Percentiles rank a stretch among this genome's conserved stretches.
Conservation (phyloP, 2,888 invertebrate species). For the Tricholauxania praeusta region DNA sequence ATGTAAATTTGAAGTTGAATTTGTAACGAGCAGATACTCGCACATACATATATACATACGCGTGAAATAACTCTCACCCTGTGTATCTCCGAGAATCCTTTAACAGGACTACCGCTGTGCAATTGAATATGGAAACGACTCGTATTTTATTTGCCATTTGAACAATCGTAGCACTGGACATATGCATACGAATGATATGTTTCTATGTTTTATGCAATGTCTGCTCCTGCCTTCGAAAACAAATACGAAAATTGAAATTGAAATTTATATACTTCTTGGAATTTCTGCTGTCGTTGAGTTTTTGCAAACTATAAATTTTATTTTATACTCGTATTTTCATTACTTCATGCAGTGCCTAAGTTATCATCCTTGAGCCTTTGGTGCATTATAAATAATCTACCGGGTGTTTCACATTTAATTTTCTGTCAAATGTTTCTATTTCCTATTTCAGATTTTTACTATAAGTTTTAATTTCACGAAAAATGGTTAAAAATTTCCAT, state of each 20-base stretch:
- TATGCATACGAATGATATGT: not conserved
- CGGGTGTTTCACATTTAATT: too few species aligned
- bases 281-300: constrained; percentile 25
- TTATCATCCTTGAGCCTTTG: constrained; percentile 18
- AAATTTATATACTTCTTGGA: constrained; percentile 40
- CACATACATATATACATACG: not conserved
- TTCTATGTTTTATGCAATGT: not conserved
- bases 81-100: not conserved
- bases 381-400: too few species aligned
- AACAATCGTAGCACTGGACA: constrained; percentile 2
- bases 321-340: constrained; percentile 12
- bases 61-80: too few species aligned
- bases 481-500: too few species aligned
- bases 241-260: constrained; percentile 39
- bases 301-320: constrained; percentile 14
- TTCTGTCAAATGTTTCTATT: too few species aligned
- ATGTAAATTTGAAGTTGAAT: constrained; percentile 31
- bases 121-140: not conserved
- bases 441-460: too few species aligned
- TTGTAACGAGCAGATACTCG: not conserved
- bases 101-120: not conserved
- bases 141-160: not conserved
- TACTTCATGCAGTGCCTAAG: constrained; percentile 39
- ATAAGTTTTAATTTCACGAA: too few species aligned
- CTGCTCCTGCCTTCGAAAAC: constrained; percentile 2